Base-by-base conservation (phyloP, 1,140 invertebrate genomes). In the Rhizoglyphus robini region DNA sequence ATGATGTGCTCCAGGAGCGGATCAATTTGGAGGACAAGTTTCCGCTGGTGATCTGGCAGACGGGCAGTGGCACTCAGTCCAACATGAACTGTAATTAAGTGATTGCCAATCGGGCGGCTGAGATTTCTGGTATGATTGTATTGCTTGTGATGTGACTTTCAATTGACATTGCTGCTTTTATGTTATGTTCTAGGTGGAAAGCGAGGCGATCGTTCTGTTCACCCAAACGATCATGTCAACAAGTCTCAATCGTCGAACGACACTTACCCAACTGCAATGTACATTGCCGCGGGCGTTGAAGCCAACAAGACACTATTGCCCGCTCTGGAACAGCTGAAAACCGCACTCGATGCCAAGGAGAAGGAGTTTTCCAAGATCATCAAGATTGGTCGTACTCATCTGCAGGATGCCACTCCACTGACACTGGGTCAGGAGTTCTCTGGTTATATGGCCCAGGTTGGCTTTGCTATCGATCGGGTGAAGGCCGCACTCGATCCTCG, bases 211-310 rank as follows among this genome's bases (percentile, higher is more conserved):
- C 98, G 98, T 76, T 83, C 76, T 57, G 92, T 99, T 0, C 96
- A 99, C 79, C 96, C 96, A 1, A 99, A 99, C 78, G 96, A 99
- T 76, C 96, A 99, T 79, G 96, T 99, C 29, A 99, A 99, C 76
- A 99, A 95, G 80, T 65, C 68, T 49, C 72, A 84, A 79, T 98
- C 95, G 76, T 98, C 93, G 47, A 99, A 99, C 77, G 96, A 99
- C 75, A 97, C 95, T 8, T 99, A 94, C 75, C 96, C 96, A 13
- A 97, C 96, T 20, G 96, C 96, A 1, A 99, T 99, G 88, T 95
- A 99, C 74, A 90, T 99, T 72, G 88, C 96, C 15, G 89, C 95
- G 11, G 95, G 89, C 1, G 78, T 91, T 68, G 92, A 98, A 79
- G 82, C 98, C 32, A 82, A 94, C 65, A 58, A 74, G 23, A 79